Percentiles rank a stretch among this genome's conserved stretches.
Evolutionary conservation across 2,888 invertebrate genomes (phyloP).

Genomic region (Venusia cambrica): DNA sequence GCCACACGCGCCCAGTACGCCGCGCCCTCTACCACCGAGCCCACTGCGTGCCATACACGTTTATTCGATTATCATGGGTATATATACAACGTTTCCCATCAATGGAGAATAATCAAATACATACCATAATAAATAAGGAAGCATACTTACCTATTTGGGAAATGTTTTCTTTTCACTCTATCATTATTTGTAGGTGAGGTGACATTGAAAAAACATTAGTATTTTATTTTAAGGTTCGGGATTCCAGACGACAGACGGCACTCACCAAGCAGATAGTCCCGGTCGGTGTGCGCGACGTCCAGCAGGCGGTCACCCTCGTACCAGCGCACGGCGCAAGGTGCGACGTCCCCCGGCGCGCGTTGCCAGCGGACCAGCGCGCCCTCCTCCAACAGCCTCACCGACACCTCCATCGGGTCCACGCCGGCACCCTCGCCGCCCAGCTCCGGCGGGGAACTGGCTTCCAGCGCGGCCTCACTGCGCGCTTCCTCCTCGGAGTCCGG

Average conservation of each 20-base stretch:
- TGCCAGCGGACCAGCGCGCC: slow-evolving; percentile 90
- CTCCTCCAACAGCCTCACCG: slow-evolving; percentile 85
- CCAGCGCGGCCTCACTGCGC: slow-evolving; percentile 25
- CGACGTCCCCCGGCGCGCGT: slow-evolving; percentile 80
- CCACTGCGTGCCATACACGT: slow-evolving; percentile 80
- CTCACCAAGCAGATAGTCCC: slow-evolving; percentile 86
- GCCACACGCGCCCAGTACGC: slow-evolving; percentile 88
- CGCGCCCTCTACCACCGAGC: slow-evolving; percentile 86
- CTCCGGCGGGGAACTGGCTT: slow-evolving; percentile 16
- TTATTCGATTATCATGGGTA: no score
- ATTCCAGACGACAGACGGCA: slow-evolving; percentile 69
- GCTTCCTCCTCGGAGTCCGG: slow-evolving; percentile 12
- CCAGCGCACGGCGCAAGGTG: slow-evolving; percentile 86
- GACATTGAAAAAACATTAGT: no score
- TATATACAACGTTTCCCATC: no score
- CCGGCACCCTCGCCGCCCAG: slow-evolving; percentile 65
- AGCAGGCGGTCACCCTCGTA: slow-evolving; percentile 83
- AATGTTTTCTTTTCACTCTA: no score
- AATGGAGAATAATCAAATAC: no score
- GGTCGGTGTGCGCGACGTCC: slow-evolving; percentile 85
- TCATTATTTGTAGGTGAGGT: no score
- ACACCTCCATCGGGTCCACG: slow-evolving; percentile 84
- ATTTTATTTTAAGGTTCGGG: no score
- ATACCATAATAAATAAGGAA: no score
- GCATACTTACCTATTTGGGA: no score